Base-by-base conservation (phyloP, 1,140 invertebrate species). In the Drosophila pseudoananassae region DNA sequence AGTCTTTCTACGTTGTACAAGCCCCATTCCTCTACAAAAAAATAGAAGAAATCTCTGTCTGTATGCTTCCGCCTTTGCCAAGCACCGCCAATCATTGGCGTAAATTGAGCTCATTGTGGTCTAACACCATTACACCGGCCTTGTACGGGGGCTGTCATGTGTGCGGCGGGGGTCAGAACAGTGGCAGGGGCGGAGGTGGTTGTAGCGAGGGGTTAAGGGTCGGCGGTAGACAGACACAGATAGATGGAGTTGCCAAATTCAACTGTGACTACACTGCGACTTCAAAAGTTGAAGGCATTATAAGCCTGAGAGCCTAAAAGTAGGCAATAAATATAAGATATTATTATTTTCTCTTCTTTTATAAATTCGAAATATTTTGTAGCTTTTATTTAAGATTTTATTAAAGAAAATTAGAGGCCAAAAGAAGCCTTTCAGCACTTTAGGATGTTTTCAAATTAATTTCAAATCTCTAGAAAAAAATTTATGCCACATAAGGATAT, bases 41-140 rank as follows among this genome's bases (percentile, higher is more conserved):
- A 40, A 17, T 5, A 15, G 40, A 17, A 17, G 15, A 43, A 43
- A 46, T 46, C 43, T 20, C 8, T 17, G 53, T 52, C 38, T 57
- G 45, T 61, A 46, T 64, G 51, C 50, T 54, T 50, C 53, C 56
- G 66, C 50, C 46, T 46, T 60, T 52, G 61, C 76, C 66, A 58
- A 76, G 76, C 77, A 77, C 83, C 78, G 78, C 82, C 82, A 88
- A 87, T 88, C 83, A 88, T 88, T 76, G 83, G 83, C 83, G 78
- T 83, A 88, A 88, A 88, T 88, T 88, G 83, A 88, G 83, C 83
- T 88, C 78, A 88, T 88, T 88, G 83, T 88, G 83, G 83, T 78
- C 83, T 88, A 88, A 83, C 83, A 79, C 78, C 65, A 78, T 88
- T 72, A 78, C 63, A 88, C 52, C 58, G 70, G 46, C 54, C 56